Percentiles rank a stretch among this genome's conserved stretches.
These are phyloP conservation scores for Melanotaenia parkinsoni DNA, from an alignment of 2,797 vertebrate species.

Conservation along the genomic window DNA sequence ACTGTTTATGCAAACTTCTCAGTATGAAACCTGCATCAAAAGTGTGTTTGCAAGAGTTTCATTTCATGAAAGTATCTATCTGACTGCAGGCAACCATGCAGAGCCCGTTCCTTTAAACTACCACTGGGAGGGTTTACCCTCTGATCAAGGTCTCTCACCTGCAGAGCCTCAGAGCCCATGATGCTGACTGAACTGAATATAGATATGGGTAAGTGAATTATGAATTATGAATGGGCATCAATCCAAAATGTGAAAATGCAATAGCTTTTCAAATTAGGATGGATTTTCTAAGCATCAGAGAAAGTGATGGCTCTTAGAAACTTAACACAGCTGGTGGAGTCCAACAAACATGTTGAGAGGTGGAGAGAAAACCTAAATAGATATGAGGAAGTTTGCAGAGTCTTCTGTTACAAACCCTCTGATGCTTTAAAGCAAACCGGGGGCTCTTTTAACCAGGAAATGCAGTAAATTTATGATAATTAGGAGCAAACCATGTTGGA, in stretches of 20 bases:
- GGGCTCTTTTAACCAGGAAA: not conserved
- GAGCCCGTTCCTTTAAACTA: conserved; percentile 32
- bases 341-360: not conserved
- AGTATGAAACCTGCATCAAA: conserved; percentile 17
- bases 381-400: not conserved
- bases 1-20: conserved; percentile 2
- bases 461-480: not conserved
- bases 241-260: conserved; percentile 70
- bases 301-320: conserved; percentile 35
- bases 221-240: conserved; percentile 75
- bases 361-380: conserved; percentile 9
- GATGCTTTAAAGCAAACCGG: not conserved
- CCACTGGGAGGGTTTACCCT: conserved; percentile 56
- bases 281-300: conserved; percentile 56
- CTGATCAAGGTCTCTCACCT: conserved; percentile 78
- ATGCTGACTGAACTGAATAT: conserved; percentile 70
- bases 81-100: conserved; percentile 46
- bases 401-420: not conserved
- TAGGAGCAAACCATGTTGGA: no score
- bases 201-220: conserved; percentile 74
- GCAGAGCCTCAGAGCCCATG: conserved; percentile 59
- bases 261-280: conserved; percentile 72
- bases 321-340: conserved; percentile 13
- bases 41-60: conserved; percentile 3
- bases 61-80: conserved; percentile 49